Evolutionary conservation across 2,113 vertebrate genomes (phyloP).

Genomic region (Merops nubicus): DNA sequence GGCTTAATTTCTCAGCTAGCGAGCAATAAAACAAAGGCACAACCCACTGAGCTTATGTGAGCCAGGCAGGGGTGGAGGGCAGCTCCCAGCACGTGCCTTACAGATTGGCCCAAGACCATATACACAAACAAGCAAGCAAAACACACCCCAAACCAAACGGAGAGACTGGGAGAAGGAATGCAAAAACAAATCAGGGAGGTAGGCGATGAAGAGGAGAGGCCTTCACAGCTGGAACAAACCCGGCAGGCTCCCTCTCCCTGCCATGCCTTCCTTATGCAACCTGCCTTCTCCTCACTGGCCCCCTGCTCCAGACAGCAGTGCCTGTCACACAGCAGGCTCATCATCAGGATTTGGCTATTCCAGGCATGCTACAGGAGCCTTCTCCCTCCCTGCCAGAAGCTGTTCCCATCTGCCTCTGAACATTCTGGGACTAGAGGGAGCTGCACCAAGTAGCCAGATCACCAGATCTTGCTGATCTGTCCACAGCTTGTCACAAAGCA

Average conservation of each 20-base stretch:
- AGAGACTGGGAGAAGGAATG: neutral
- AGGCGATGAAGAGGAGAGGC: neutral
- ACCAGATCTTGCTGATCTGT: neutral
- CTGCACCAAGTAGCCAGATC: neutral
- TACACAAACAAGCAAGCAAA: neutral
- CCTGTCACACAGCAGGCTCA: neutral
- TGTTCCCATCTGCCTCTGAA: neutral
- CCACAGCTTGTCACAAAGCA: neutral
- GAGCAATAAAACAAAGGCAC: neutral
- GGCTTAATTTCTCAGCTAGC: neutral
- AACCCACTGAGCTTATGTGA: neutral
- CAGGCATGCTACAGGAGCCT: neutral
- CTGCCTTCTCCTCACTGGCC: neutral
- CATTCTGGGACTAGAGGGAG: neutral
- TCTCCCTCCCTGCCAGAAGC: neutral
- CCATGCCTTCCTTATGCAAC: neutral
- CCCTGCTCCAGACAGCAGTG: neutral
- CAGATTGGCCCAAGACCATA: neutral
- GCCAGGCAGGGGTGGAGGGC: neutral
- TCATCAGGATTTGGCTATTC: rapidly evolving
- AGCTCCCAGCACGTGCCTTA: neutral
- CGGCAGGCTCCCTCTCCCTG: neutral
- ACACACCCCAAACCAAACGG: neutral
- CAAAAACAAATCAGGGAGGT: neutral
- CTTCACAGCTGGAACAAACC: neutral